Evolutionary conservation across 1,140 invertebrate genomes (phyloP).

Genomic region (Ooceraea biroi): DNA sequence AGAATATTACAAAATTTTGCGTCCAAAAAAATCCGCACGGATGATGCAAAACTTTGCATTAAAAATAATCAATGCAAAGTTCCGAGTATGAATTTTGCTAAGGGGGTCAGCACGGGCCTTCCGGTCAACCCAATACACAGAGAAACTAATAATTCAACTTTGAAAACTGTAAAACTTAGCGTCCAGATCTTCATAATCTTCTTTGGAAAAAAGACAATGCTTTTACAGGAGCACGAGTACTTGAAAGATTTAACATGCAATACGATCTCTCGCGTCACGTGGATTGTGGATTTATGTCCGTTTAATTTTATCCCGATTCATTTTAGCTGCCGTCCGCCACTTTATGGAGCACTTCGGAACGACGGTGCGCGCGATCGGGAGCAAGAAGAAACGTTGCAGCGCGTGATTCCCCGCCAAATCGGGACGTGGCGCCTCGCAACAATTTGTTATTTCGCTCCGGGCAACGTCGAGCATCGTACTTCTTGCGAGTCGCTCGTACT

Average conservation of each 20-base stretch:
- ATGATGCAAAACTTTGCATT: too few species aligned
- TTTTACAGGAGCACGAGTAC: neutral
- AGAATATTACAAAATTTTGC: too few species aligned
- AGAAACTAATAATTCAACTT: neutral
- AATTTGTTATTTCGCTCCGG: neutral
- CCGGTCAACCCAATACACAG: too few species aligned
- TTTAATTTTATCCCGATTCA: constrained; percentile 11
- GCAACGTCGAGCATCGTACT: neutral
- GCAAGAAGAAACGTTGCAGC: neutral
- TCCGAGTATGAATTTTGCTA: too few species aligned
- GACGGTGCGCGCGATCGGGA: neutral
- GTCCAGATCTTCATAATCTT: neutral
- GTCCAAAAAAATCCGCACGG: too few species aligned
- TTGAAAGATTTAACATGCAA: constrained; percentile 8
- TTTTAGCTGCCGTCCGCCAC: neutral
- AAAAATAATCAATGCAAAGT: too few species aligned
- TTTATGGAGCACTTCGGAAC: neutral
- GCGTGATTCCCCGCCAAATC: constrained; percentile 1
- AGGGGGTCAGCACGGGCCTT: too few species aligned
- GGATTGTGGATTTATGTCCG: neutral
- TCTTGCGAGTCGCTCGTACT: constrained; percentile 3
- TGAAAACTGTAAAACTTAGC: neutral
- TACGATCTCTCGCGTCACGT: neutral
- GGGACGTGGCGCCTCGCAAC: neutral
- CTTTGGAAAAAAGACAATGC: neutral